Evolutionary conservation across 2,797 vertebrate genomes (phyloP).

Genomic region (Notamacropus eugenii): DNA sequence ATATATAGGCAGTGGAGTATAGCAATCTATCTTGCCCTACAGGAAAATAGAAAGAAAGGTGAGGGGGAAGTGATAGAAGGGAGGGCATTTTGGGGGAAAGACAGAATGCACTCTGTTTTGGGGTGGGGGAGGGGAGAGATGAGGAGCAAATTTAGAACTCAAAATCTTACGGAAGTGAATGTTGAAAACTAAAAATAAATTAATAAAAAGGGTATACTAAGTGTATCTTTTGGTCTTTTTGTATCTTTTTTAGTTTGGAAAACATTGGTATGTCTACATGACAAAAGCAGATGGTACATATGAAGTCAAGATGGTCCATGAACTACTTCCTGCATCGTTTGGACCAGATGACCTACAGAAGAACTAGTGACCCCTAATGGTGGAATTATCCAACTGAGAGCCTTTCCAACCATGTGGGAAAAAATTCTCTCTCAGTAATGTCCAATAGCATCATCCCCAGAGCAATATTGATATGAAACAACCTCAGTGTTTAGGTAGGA

Average conservation of each 20-base stretch:
- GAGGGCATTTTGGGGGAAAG: no score
- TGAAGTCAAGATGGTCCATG: slow-evolving; percentile 85
- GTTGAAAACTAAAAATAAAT: no score
- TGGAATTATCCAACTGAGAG: not conserved
- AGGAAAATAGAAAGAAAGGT: no score
- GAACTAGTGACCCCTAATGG: slow-evolving; percentile 45
- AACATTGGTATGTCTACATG: slow-evolving; percentile 89
- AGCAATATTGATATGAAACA: not conserved
- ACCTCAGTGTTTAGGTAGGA: not conserved
- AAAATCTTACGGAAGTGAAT: no score
- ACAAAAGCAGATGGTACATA: slow-evolving; percentile 89
- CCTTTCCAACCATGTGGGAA: not conserved
- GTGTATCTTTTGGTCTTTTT: not conserved
- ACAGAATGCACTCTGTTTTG: no score
- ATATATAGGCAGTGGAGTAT: no score
- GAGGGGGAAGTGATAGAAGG: no score
- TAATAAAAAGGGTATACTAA: not conserved
- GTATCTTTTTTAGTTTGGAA: slow-evolving; percentile 89
- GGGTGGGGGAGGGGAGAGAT: no score
- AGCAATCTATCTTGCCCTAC: no score
- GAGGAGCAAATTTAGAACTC: no score
- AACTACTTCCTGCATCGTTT: slow-evolving; percentile 92
- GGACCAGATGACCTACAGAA: slow-evolving; percentile 89
- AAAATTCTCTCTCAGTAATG: not conserved
- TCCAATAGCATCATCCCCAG: not conserved